Evolutionary conservation across 2,797 vertebrate species (phyloP), one percentile per base, ranked within the genome.

Genomic region (Zalophus californianus): DNA sequence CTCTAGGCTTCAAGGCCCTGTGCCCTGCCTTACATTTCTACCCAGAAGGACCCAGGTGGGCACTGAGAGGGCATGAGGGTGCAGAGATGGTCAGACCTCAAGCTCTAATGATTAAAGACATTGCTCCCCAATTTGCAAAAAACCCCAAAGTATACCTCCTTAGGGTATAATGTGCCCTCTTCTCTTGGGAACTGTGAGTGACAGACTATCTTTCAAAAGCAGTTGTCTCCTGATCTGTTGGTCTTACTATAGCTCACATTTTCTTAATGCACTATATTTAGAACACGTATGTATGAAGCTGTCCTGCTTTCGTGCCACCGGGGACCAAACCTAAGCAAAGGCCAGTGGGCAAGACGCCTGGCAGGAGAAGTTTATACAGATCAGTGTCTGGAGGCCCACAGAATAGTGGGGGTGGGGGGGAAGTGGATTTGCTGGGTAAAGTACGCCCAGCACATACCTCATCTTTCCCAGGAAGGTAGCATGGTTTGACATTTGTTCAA

Each of bases 101-200:
- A 44, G 41, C 20, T 98, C 97, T 97, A 98, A 97, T 98, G 84
- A 98, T 96, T 97, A 96, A 97, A 98, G 52, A 70, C 20, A 38
- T 35, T 92, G n/a, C 4, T 79, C 11, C 72, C 75, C 44, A 50
- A 32, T 50, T 8, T 7, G 4, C 38, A 72, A 38, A 70, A 70
- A 72, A 72, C 25, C 11, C 72, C 14, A 16, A 48, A 50, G 44
- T 10, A 50, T 10, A 50, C 38, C 1, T 10, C 41, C 29, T 23
- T 23, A 20, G 2, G 38, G 29, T 50, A n/a, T 60, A 14, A 8
- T 54, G 20, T 35, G n/a, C 10, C 1, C 14, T 68, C 77, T 58
- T 3, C 20, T 52, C 14, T 70, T 44, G 18, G 18, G 13, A 58
- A 75, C 48, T 64, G 1, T 58, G 50, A 93, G 27, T n/a, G 48